phyloP scores from a whole-genome alignment of 2,113 vertebrate genomes.

The Oenanthe melanoleuca region DNA sequence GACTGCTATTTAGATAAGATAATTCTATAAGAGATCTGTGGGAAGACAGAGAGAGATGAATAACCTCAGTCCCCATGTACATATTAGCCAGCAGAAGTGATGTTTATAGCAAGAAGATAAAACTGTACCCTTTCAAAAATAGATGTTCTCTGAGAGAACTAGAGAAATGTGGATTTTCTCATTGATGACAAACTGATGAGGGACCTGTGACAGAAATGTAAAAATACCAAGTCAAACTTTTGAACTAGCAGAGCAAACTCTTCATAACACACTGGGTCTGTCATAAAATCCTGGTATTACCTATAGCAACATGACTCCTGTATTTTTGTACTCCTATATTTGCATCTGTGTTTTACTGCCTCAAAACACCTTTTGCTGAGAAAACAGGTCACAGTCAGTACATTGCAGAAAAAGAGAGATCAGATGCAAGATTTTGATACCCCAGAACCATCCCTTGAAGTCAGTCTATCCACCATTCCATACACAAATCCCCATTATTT shows the following conservation, averaged over 20 bases:
- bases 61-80: not conserved
- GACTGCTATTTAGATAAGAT: not conserved
- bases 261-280: not conserved
- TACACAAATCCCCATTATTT: not conserved
- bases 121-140: not conserved
- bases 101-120: not conserved
- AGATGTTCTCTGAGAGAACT: not conserved
- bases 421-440: not conserved
- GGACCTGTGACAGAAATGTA: not conserved
- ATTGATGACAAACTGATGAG: not conserved
- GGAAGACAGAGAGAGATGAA: not conserved
- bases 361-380: not conserved
- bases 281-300: not conserved
- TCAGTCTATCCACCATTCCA: not conserved
- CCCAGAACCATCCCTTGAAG: not conserved
- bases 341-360: not conserved
- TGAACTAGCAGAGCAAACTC: not conserved
- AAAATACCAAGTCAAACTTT: not conserved
- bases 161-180: not conserved
- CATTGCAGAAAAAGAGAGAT: not conserved
- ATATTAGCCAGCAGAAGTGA: not conserved
- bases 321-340: not conserved
- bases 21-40: not conserved
- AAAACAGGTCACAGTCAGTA: not conserved
- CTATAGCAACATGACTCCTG: not conserved